phyloP scores from a whole-genome alignment of 2,113 vertebrate genomes.

The Suncus etruscus region DNA sequence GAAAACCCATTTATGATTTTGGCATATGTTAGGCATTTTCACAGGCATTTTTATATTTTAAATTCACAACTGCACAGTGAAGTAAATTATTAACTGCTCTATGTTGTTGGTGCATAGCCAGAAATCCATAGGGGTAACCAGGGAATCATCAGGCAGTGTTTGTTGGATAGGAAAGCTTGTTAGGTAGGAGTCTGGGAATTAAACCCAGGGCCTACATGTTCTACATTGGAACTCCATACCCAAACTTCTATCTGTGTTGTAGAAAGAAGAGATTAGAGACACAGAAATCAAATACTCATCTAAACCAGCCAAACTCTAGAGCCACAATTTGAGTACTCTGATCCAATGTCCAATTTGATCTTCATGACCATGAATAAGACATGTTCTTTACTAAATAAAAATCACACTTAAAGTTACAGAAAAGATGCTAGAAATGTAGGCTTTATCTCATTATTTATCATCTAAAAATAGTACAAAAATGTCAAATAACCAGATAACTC shows the following conservation, averaged over 20 bases:
- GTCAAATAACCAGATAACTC: background rate
- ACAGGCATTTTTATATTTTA: background rate
- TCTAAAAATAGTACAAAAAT: background rate
- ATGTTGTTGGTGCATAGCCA: no score
- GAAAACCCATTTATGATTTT: background rate
- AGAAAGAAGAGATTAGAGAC: slow-evolving; percentile 22
- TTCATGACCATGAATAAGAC: slow-evolving; percentile 30
- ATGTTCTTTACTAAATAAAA: background rate
- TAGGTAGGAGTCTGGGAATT: no score
- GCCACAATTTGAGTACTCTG: background rate
- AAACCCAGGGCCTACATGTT: no score
- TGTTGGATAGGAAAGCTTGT: no score
- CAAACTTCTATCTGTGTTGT: background rate
- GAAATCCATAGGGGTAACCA: no score
- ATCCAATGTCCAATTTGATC: slow-evolving; percentile 32
- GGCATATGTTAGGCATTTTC: background rate
- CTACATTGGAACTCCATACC: no score
- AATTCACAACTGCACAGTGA: background rate
- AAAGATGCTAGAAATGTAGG: background rate
- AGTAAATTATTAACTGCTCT: background rate
- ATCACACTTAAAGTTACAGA: background rate
- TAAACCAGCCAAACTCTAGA: background rate
- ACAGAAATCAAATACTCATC: background rate
- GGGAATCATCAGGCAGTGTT: no score
- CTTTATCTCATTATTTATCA: slow-evolving; percentile 18